Base-by-base conservation (phyloP, 2,113 vertebrate genomes). In the Glaucidium brasilianum region DNA sequence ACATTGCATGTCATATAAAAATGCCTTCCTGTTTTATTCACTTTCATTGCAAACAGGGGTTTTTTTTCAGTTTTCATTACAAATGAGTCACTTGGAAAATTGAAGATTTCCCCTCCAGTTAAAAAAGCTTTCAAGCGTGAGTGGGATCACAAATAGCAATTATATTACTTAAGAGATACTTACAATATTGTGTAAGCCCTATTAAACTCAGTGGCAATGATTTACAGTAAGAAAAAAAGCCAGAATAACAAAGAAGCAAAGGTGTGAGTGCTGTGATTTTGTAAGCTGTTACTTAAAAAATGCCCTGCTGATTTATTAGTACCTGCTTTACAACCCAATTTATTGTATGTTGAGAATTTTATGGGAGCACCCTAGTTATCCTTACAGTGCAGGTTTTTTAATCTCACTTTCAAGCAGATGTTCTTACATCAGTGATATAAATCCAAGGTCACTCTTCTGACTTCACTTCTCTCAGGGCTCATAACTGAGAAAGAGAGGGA, bases 201-300 rank as follows among this genome's bases (percentile, higher is more conserved):
- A 27, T 97, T 97, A 94, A 97, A 92, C 81, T 95, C 91, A 87
- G 95, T 96, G 91, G 93, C 89, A 79, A 39, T 74, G 94, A 90
- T 94, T 97, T 96, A 95, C 78, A 91, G 86, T 88, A 76, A 91
- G 68, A 75, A 84, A 87, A 76, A 64, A 21, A 19, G 11, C 27
- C 29, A 87, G n/a, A 94, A 62, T 64, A 71, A 58, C 69, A 26
- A 85, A 94, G 58, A 52, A 85, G 41, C 9, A 1, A 71, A 87
- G 45, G 35, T 81, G 35, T 43, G 45, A 92, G 37, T 50, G 10
- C 59, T 91, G 55, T 73, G 41, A 73, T 82, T 91, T 91, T 6
- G 2, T 62, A 35, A 63, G 15, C 25, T 45, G 26, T 82, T 89
- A 22, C 5, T 2, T 68, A 85, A 68, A 92, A 74, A 53, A 37